phyloP scores from a whole-genome alignment of 1,140 invertebrate genomes.

The Lordiphosa clarofinis region DNA sequence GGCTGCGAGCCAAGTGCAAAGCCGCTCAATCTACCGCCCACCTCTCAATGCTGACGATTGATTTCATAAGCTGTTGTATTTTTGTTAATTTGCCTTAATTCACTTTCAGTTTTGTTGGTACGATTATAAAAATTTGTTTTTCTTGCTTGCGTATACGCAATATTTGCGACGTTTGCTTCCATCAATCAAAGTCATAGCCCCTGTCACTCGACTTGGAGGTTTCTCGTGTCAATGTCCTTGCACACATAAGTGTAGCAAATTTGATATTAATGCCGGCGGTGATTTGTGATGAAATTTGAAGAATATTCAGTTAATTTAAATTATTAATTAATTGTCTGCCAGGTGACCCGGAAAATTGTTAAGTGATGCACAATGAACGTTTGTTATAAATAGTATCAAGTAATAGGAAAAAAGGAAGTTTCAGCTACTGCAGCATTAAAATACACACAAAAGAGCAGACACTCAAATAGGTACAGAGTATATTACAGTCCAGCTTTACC shows the following conservation, averaged over 20 bases:
- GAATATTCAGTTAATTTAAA: conserved; percentile 5
- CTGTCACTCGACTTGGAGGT: conserved; percentile 17
- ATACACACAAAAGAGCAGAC: too few species aligned
- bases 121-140: conserved; percentile 22
- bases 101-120: conserved; percentile 31
- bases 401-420: too few species aligned
- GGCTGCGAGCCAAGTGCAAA: conserved; percentile 8
- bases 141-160: conserved; percentile 28
- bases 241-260: conserved; percentile 36
- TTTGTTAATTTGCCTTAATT: conserved; percentile 44
- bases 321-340: conserved; percentile 10
- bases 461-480: too few species aligned
- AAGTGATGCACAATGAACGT: too few species aligned
- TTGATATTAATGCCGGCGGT: conserved; percentile 19
- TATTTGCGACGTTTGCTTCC: conserved; percentile 38
- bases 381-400: too few species aligned
- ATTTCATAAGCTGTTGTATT: conserved; percentile 49
- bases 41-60: conserved; percentile 28
- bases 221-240: conserved; percentile 45
- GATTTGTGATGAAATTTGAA: conserved; percentile 8
- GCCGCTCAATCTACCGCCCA: conserved; percentile 4
- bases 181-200: conserved; percentile 47
- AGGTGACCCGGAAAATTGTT: conserved; percentile 6
- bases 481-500: too few species aligned
- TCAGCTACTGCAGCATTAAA: too few species aligned